A percentile compares a stretch with the other conserved stretches of the same genome.
These are phyloP conservation scores for Eupithecia abbreviata DNA, from an alignment of 2,888 invertebrate genomes.

Conservation along the genomic window DNA sequence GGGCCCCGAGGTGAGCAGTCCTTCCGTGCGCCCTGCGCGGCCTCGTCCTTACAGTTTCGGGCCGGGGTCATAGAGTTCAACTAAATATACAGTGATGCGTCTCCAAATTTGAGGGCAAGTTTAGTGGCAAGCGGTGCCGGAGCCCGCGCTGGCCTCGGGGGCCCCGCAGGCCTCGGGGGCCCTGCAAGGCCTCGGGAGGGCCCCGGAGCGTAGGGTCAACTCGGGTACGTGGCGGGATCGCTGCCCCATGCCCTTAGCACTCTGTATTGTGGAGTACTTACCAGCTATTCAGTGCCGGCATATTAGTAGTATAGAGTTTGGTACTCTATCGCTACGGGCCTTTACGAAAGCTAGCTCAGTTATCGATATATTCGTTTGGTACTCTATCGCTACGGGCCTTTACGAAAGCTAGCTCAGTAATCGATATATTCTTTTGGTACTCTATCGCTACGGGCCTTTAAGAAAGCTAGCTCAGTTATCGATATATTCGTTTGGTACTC, in stretches of 20 bases:
- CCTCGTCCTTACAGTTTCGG: constrained; percentile 23
- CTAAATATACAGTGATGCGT: constrained; percentile 36
- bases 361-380: too few species aligned
- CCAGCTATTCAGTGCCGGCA: constrained; percentile 22
- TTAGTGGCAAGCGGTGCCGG: constrained; percentile 24
- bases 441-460: too few species aligned
- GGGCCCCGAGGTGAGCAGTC: background rate
- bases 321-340: too few species aligned
- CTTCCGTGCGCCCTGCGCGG: constrained; percentile 10
- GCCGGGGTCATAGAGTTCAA: constrained; percentile 37
- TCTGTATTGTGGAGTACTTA: constrained; percentile 13
- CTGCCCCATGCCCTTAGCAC: background rate
- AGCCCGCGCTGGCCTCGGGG: background rate
- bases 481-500: too few species aligned
- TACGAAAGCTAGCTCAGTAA: too few species aligned
- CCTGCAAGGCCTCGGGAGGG: too few species aligned
- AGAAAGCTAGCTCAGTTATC: too few species aligned
- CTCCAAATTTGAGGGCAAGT: constrained; percentile 34
- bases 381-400: too few species aligned
- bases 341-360: too few species aligned
- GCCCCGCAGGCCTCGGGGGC: too few species aligned
- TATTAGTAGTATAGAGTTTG: too few species aligned
- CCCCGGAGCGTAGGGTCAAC: constrained; percentile 19
- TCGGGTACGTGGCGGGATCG: constrained; percentile 23
- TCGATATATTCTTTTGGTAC: too few species aligned